Conservation (phyloP, 2,888 invertebrate species). For the Drosophila fulvimacula region DNA sequence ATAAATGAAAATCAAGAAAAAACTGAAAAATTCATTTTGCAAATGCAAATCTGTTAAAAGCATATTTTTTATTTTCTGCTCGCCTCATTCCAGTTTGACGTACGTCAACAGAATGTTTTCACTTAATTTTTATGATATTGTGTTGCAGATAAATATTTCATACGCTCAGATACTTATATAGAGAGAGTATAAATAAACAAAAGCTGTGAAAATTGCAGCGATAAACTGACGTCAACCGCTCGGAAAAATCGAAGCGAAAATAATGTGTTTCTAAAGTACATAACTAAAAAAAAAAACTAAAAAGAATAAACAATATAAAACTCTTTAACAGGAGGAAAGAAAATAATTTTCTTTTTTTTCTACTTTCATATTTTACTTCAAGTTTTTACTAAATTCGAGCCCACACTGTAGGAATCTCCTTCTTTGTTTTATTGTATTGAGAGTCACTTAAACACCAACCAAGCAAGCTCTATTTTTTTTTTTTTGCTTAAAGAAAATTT, state of each 20-base stretch:
- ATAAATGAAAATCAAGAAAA: slow-evolving; percentile 1
- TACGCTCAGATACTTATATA: background rate
- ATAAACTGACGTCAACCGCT: slow-evolving; percentile 27
- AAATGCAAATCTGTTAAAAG: slow-evolving; percentile 38
- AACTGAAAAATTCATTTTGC: slow-evolving; percentile 12
- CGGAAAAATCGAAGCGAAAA: slow-evolving; percentile 3
- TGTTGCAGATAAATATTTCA: slow-evolving; percentile 25
- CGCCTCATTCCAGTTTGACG: slow-evolving; percentile 9
- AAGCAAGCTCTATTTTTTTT: background rate
- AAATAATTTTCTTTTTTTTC: background rate
- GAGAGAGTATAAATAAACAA: slow-evolving; percentile 7
- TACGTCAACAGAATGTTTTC: slow-evolving; percentile 43
- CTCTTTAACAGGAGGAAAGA: background rate
- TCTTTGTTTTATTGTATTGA: background rate
- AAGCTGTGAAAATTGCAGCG: slow-evolving; percentile 14
- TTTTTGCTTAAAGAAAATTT: background rate
- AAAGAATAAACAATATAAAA: background rate
- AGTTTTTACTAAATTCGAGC: background rate
- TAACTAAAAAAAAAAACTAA: background rate
- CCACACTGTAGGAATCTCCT: background rate
- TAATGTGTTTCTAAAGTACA: background rate
- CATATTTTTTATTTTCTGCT: slow-evolving; percentile 5
- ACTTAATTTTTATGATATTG: slow-evolving; percentile 45
- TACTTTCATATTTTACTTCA: background rate
- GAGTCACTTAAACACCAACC: background rate